These are phyloP conservation scores for Antitype chi DNA, from an alignment of 2,888 invertebrate genomes.

Conservation along the genomic window DNA sequence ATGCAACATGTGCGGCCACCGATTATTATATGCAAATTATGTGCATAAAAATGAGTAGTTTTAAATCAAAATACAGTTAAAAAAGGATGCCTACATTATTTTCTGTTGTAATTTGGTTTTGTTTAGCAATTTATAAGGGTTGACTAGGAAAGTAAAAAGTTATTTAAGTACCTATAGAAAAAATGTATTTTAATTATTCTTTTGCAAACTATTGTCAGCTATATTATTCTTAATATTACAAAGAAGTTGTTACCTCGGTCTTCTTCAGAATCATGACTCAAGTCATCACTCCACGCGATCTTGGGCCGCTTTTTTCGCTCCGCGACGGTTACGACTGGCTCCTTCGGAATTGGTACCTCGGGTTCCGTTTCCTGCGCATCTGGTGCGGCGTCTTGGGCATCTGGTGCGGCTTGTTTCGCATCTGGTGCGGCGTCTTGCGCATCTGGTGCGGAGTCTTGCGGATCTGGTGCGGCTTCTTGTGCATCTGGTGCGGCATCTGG, in stretches of 20 bases:
- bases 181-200: not conserved
- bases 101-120: not conserved
- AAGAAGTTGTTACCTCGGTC: slow-evolving; percentile 81
- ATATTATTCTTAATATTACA: not conserved
- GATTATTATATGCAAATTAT: not conserved
- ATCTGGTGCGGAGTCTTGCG: not conserved
- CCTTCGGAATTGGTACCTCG: not conserved
- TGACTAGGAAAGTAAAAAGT: not conserved
- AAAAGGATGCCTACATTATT: not conserved
- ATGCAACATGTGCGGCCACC: not conserved
- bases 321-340: not conserved
- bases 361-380: not conserved
- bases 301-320: slow-evolving; percentile 72
- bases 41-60: not conserved
- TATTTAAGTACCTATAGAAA: not conserved
- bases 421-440: not conserved
- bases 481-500: not conserved
- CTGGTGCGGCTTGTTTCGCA: not conserved
- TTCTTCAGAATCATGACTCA: slow-evolving; percentile 88
- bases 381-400: not conserved
- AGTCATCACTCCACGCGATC: slow-evolving; percentile 88
- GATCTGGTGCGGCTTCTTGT: not conserved
- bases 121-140: not conserved
- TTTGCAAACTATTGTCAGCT: not conserved
- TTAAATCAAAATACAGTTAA: not conserved